Evolutionary conservation across 2,113 vertebrate genomes (phyloP).

Genomic region (Semicossyphus pulcher): DNA sequence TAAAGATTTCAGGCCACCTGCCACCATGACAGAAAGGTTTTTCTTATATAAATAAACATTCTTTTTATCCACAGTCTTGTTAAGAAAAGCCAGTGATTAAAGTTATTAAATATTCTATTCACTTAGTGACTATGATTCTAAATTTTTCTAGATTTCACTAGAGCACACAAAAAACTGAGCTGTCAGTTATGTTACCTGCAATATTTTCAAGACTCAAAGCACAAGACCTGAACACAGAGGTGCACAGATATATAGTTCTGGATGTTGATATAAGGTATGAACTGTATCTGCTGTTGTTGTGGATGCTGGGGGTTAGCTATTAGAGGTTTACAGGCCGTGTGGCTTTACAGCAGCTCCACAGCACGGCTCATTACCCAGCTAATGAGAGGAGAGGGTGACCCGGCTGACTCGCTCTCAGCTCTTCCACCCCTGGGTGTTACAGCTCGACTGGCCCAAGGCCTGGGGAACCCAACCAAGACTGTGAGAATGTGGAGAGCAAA

Average conservation of each 20-base stretch:
- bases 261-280: constrained; percentile 13
- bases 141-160: too few relatives aligned
- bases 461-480: constrained; percentile 36
- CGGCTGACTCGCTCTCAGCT: constrained; percentile 55
- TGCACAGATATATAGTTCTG: constrained; percentile 4
- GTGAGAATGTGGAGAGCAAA: constrained; percentile 2
- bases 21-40: not conserved
- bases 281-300: constrained; percentile 43
- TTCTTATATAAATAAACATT: not conserved
- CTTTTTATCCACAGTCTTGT: too few relatives aligned
- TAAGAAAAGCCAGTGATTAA: too few relatives aligned
- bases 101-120: too few relatives aligned
- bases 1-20: not conserved
- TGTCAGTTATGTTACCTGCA: too few relatives aligned
- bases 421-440: constrained; percentile 46
- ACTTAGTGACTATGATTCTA: too few relatives aligned
- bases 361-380: constrained; percentile 72
- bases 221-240: not conserved
- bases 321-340: constrained; percentile 63
- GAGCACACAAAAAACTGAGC: too few relatives aligned
- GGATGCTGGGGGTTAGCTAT: constrained; percentile 47
- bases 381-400: constrained; percentile 77
- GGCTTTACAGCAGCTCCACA: constrained; percentile 65
- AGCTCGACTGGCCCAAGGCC: constrained; percentile 33
- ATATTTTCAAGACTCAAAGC: too few relatives aligned